A percentile compares a stretch with the other conserved stretches of the same genome.
Evolutionary conservation across 2,113 vertebrate species (phyloP).

Genomic region (Tachycineta bicolor): DNA sequence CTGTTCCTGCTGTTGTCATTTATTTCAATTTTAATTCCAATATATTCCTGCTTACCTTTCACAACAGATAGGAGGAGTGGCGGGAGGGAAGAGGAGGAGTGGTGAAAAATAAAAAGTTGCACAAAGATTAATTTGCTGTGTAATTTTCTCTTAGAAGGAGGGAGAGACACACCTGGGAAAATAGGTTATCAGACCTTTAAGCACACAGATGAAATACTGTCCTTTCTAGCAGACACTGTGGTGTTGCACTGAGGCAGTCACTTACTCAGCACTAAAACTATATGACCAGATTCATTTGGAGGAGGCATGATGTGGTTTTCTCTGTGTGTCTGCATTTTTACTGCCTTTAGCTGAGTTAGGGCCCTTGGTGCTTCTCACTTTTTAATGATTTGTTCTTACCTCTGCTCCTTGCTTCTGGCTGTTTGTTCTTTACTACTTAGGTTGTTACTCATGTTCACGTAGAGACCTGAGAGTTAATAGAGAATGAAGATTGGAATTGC

Average conservation of each 20-base stretch:
- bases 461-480: conserved; percentile 25
- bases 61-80: not conserved
- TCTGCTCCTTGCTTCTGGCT: conserved; percentile 17
- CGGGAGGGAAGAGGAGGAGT: not conserved
- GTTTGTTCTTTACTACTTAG: conserved; percentile 37
- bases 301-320: not conserved
- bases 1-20: not conserved
- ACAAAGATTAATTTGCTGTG: conserved; percentile 29
- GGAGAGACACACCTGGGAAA: not conserved
- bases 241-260: not conserved
- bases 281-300: not conserved
- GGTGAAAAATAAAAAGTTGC: not conserved
- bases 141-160: not conserved
- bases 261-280: conserved; percentile 26
- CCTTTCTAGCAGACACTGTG: not conserved
- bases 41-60: not conserved
- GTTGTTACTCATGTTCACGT: conserved; percentile 22
- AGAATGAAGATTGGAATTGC: not conserved
- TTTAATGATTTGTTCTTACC: conserved; percentile 44
- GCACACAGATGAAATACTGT: not conserved
- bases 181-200: not conserved
- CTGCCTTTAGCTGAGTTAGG: not conserved
- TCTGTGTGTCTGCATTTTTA: conserved; percentile 1
- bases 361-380: conserved; percentile 6
- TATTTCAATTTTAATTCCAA: not conserved